phyloP scores from a whole-genome alignment of 2,888 invertebrate genomes.

The Epinotia bilunana region DNA sequence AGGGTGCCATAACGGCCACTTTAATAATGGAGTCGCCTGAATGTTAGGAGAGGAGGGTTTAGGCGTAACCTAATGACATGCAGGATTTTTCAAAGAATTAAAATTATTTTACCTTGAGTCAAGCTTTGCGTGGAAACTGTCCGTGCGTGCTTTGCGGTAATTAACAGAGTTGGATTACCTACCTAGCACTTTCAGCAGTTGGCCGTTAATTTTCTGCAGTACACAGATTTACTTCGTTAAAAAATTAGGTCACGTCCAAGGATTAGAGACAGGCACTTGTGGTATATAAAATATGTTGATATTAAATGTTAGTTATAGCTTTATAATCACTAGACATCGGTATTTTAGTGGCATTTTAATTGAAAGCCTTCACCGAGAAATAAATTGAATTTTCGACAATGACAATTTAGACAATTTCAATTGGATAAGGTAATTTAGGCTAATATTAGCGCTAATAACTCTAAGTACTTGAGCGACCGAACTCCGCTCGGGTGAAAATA shows the following conservation, averaged over 20 bases:
- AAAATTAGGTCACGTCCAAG: neutral
- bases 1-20: too few relatives aligned
- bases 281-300: neutral
- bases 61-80: neutral
- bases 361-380: too few relatives aligned
- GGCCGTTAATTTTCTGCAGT: neutral
- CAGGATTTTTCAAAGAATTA: neutral
- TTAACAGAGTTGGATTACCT: constrained; percentile 11
- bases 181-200: constrained; percentile 10
- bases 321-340: too few relatives aligned
- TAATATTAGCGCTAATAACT: too few relatives aligned
- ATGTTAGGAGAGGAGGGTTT: neutral
- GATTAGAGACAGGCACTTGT: neutral
- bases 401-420: too few relatives aligned
- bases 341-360: too few relatives aligned
- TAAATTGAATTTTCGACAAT: too few relatives aligned
- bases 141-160: constrained; percentile 24
- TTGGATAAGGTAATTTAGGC: too few relatives aligned
- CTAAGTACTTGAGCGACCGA: too few relatives aligned
- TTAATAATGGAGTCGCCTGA: neutral
- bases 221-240: constrained; percentile 11
- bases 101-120: constrained; percentile 19
- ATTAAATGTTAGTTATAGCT: too few relatives aligned
- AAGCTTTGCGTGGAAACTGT: constrained; percentile 23
- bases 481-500: too few relatives aligned